Evolutionary conservation across 1,140 invertebrate genomes (phyloP), one percentile per base, ranked within the genome.

Genomic region (Pogonus chalceus): DNA sequence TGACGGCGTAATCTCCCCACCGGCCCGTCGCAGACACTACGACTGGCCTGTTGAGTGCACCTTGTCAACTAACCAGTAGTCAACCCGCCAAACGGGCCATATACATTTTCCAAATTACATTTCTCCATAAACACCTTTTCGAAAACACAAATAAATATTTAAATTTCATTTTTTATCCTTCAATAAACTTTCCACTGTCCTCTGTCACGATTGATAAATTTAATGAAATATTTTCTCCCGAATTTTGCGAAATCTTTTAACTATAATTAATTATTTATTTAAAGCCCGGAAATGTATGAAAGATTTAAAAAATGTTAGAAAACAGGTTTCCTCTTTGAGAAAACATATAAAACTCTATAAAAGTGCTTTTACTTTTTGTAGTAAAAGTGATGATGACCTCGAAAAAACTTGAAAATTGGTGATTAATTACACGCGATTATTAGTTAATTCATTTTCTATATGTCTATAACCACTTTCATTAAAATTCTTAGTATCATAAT

Each of bases 381-480:
- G 37, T 43, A 43, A 43, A 43, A 43, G 37, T 43, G 18, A 12
- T 43, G 37, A 43, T 43, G 37, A 43, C 37, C 37, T 43, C 37
- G 37, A 43, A 43, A 43, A 43, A 43, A 43, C 18, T 12, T 43
- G 37, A 43, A 43, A 43, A n/a, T n/a, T n/a, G n/a, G n/a, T n/a
- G n/a, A n/a, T n/a, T n/a, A 31, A 31, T 7, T 31, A 31, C 26
- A 31, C 26, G 26, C 26, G 7, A 31, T 31, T 43, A 4, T 31
- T 31, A 31, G 4, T 7, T 31, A 14, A 31, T 31, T 31, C 26
- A 31, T 31, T 31, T 7, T 14, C 4, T 4, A 31, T 31, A 31
- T 14, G 26, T 31, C 14, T 14, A 31, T 31, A 7, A 31, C 4
- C 26, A 31, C 4, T 31, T 31, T 4, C 4, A 31, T 7, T 31